Conservation (phyloP, 2,797 vertebrate genomes). For the Neostethus bicornis region DNA sequence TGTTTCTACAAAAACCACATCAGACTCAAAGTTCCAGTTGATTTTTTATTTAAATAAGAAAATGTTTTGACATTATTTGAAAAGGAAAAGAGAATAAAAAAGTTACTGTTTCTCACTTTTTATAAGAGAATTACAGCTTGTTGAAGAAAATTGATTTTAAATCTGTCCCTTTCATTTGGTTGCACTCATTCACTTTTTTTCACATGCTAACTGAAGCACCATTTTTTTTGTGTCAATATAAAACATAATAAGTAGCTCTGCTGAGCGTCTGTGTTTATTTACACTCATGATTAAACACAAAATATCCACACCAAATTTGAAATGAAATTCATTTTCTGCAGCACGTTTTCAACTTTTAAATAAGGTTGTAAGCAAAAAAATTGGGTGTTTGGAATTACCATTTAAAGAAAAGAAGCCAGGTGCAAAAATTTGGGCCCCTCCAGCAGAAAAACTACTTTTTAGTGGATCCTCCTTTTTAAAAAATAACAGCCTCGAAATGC, state of each 20-base stretch:
- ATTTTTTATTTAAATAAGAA: conserved; percentile 17
- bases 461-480: too few species aligned
- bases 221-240: conserved; percentile 1
- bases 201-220: conserved; percentile 11
- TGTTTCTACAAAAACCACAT: conserved; percentile 37
- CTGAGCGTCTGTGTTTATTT: not conserved
- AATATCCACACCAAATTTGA: not conserved
- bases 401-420: too few species aligned
- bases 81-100: conserved; percentile 47
- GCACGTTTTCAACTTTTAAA: conserved; percentile 1
- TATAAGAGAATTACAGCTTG: too few species aligned
- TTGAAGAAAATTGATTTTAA: too few species aligned
- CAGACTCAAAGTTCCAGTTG: not conserved
- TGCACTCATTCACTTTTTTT: conserved; percentile 4
- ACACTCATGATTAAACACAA: not conserved
- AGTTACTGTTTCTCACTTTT: too few species aligned
- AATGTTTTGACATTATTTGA: conserved; percentile 18
- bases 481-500: too few species aligned
- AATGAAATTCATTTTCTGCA: conserved; percentile 12
- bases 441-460: too few species aligned
- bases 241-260: not conserved
- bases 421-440: too few species aligned
- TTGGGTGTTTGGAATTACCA: too few species aligned
- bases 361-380: too few species aligned
- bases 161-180: conserved; percentile 5